A percentile compares a stretch with the other conserved stretches of the same genome.
Evolutionary conservation across 2,888 invertebrate genomes (phyloP).

Genomic region (Diaperis boleti): DNA sequence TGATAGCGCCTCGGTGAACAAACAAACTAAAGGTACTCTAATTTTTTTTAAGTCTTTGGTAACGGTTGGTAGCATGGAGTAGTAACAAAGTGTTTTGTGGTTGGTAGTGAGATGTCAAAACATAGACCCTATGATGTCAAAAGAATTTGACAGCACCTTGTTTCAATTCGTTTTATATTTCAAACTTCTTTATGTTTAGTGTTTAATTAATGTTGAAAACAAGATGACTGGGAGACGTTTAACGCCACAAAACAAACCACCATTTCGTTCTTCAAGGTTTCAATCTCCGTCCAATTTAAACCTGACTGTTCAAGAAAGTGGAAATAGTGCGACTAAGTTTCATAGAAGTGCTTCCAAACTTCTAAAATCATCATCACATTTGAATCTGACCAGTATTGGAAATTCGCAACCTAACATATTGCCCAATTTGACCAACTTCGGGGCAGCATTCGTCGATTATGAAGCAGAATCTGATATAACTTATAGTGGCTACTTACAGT

Average conservation of each 20-base stretch:
- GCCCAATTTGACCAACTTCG: background rate
- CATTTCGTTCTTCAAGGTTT: background rate
- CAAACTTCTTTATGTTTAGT: too few species aligned
- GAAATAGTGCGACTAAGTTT: background rate
- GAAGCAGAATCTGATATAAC: constrained; percentile 44
- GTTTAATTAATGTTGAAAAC: too few species aligned
- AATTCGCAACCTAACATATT: background rate
- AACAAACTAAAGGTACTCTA: too few species aligned
- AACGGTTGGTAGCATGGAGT: too few species aligned
- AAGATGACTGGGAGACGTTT: background rate
- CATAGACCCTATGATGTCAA: too few species aligned
- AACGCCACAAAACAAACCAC: background rate
- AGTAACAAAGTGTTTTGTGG: too few species aligned
- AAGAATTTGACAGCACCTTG: too few species aligned
- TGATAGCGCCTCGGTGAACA: too few species aligned
- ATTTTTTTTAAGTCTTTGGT: too few species aligned
- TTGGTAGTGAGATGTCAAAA: too few species aligned
- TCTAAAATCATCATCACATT: background rate
- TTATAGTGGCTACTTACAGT: constrained; percentile 46
- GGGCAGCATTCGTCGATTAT: background rate
- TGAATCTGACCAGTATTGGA: background rate
- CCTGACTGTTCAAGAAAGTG: background rate
- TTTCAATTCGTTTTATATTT: too few species aligned
- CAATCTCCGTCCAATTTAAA: background rate
- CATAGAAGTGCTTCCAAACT: background rate